A percentile compares a stretch with the other conserved stretches of the same genome.
Conservation (phyloP, 1,140 invertebrate species). For the Pogonomyrmex barbatus region DNA sequence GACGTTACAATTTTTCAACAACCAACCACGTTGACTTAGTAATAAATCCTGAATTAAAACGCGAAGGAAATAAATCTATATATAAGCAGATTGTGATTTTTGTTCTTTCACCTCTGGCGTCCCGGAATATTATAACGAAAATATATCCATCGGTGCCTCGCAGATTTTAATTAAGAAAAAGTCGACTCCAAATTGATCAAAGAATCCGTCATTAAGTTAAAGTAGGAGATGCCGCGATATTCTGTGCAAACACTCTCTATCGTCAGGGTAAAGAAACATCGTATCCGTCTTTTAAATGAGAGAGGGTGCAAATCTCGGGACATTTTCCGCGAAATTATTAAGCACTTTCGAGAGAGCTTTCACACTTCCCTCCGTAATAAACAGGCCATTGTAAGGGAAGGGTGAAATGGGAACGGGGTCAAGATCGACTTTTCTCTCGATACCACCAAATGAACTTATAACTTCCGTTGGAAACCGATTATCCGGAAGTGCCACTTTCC, state of each 20-base stretch:
- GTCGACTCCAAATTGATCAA: constrained; percentile 34
- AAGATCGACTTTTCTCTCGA: constrained; percentile 64
- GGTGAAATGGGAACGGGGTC: constrained; percentile 35
- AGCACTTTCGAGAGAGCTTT: constrained; percentile 34
- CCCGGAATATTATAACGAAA: not conserved
- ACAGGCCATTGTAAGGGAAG: constrained; percentile 36
- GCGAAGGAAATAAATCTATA: not conserved
- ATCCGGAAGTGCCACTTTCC: constrained; percentile 56
- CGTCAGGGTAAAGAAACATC: constrained; percentile 5
- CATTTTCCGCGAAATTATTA: constrained; percentile 39
- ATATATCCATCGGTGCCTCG: not conserved
- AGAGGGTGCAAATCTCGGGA: constrained; percentile 23
- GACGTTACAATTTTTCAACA: not conserved
- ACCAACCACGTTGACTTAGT: not conserved
- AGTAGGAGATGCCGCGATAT: not conserved
- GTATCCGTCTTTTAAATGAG: constrained; percentile 34
- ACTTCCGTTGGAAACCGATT: constrained; percentile 61
- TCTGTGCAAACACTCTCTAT: constrained; percentile 12
- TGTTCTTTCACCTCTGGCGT: not conserved
- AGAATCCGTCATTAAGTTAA: constrained; percentile 51
- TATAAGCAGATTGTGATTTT: not conserved
- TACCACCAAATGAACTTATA: constrained; percentile 62
- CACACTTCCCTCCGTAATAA: constrained; percentile 50
- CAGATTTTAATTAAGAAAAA: constrained; percentile 22
- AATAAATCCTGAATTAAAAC: not conserved